These are phyloP conservation scores for Damaliscus lunatus DNA, from an alignment of 2,113 vertebrate genomes.

Conservation along the genomic window DNA sequence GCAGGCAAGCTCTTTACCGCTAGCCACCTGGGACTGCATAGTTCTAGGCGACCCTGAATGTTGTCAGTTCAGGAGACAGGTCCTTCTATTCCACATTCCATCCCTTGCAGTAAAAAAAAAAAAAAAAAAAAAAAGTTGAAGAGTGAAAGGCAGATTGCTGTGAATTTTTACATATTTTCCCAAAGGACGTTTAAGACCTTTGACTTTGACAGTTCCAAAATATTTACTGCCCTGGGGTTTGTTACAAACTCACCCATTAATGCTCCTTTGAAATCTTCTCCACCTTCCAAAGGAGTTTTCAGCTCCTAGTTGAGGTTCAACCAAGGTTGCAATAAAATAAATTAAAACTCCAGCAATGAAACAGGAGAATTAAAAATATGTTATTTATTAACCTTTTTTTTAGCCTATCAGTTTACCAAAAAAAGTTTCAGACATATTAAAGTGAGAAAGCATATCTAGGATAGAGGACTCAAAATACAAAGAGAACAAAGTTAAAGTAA, in stretches of 20 bases:
- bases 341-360: neutral
- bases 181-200: neutral
- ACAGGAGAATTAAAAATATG: neutral
- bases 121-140: neutral
- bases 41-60: neutral
- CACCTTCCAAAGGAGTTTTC: neutral
- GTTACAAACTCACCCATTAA: neutral
- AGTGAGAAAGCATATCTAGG: neutral
- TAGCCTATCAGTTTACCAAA: neutral
- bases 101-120: neutral
- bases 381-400: neutral
- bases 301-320: neutral
- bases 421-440: neutral
- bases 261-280: conserved; percentile 1
- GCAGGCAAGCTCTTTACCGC: neutral
- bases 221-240: conserved; percentile 32
- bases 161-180: neutral
- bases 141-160: neutral
- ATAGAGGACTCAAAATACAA: neutral
- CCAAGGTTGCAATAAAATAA: neutral
- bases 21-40: neutral
- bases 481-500: neutral
- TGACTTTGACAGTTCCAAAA: neutral
- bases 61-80: neutral
- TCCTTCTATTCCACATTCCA: neutral